Percentiles rank a stretch among this genome's conserved stretches.
Conservation (phyloP, 2,113 vertebrate species). For the Oplegnathus fasciatus region DNA sequence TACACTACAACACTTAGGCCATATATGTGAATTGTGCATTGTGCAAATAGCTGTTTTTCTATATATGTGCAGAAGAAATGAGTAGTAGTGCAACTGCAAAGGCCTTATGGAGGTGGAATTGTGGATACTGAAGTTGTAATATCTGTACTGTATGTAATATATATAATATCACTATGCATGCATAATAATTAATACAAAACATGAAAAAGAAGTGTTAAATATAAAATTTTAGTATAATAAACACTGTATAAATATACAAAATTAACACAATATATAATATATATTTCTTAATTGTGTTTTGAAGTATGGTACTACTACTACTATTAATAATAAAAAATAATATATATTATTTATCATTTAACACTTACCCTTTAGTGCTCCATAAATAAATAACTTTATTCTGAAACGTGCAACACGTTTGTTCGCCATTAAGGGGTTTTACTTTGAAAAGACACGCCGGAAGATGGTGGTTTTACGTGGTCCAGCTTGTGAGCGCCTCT, state of each 20-base stretch:
- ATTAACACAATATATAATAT: too few species aligned
- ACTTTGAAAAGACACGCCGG: constrained; percentile 50
- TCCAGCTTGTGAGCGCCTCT: neutral
- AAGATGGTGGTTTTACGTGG: fast-evolving
- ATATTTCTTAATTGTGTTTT: too few species aligned
- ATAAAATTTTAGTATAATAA: too few species aligned
- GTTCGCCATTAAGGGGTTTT: neutral
- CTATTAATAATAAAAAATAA: neutral
- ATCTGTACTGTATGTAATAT: too few species aligned
- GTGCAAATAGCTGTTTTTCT: neutral
- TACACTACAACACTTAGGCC: neutral
- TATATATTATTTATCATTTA: too few species aligned
- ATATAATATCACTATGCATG: neutral
- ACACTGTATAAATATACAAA: too few species aligned
- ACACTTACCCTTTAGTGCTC: too few species aligned
- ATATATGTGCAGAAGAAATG: neutral
- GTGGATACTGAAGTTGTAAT: neutral
- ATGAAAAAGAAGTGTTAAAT: neutral
- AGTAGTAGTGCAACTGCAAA: too few species aligned
- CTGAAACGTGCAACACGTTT: neutral
- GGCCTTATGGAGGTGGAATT: too few species aligned
- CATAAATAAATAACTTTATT: neutral
- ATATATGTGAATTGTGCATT: neutral
- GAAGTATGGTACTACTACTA: neutral
- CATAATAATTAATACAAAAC: neutral